These are phyloP conservation scores for Sternotherus odoratus DNA, from an alignment of 2,797 vertebrate genomes.

Conservation along the genomic window DNA sequence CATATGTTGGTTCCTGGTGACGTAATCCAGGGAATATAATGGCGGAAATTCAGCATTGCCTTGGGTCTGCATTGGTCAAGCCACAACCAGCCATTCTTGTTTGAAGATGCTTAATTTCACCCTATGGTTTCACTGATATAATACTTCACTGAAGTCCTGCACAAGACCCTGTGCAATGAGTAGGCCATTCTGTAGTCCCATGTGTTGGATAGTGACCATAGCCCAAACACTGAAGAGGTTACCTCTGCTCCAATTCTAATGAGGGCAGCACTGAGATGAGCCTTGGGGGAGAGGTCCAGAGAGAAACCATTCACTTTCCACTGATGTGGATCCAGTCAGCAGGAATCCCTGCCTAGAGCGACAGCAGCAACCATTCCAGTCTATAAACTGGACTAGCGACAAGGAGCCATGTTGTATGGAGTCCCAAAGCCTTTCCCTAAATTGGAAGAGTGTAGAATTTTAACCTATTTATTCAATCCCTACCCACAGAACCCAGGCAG, in stretches of 20 bases:
- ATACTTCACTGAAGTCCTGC: background rate
- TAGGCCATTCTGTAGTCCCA: accelerated
- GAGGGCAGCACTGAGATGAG: background rate
- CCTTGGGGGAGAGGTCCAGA: background rate
- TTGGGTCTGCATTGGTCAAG: background rate
- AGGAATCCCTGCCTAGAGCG: background rate
- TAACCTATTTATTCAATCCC: accelerated
- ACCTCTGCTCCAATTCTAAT: background rate
- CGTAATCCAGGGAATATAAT: conserved; percentile 47
- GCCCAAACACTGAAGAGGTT: background rate
- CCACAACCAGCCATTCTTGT: conserved; percentile 1
- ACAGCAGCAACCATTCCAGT: background rate
- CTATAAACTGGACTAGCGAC: background rate
- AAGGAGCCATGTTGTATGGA: background rate
- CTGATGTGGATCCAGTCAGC: accelerated
- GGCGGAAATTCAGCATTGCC: background rate
- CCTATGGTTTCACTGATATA: background rate
- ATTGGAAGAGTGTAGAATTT: background rate
- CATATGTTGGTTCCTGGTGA: conserved; percentile 29
- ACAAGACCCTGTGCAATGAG: accelerated
- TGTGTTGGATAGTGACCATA: accelerated
- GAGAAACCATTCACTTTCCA: accelerated
- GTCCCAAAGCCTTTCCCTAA: background rate
- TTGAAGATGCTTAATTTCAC: background rate
- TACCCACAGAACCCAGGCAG: background rate